Conservation (phyloP, 2,888 invertebrate genomes). For the Chaitophorus viminalis region DNA sequence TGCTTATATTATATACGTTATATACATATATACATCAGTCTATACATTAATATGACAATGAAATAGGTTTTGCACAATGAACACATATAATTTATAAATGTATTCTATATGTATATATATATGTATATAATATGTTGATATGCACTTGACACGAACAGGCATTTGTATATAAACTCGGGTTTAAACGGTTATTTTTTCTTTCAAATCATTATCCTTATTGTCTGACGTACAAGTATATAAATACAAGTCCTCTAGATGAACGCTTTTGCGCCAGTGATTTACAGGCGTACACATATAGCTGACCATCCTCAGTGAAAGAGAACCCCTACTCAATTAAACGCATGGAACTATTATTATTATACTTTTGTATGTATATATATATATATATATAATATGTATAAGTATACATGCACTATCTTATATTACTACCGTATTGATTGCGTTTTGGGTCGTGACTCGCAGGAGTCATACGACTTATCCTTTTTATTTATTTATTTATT, state of each 20-base stretch:
- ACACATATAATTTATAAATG: neutral
- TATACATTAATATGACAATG: neutral
- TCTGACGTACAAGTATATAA: neutral
- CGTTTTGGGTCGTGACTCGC: slow-evolving; percentile 47
- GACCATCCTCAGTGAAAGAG: slow-evolving; percentile 15
- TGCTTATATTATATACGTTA: no score
- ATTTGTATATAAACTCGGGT: neutral
- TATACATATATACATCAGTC: neutral
- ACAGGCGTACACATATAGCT: neutral
- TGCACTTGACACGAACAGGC: neutral
- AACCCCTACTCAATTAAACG: neutral
- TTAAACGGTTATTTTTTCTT: slow-evolving; percentile 5
- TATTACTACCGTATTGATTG: neutral
- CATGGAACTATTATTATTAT: neutral
- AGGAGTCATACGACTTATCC: neutral
- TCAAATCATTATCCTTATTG: neutral
- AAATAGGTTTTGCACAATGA: neutral
- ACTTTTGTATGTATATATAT: neutral
- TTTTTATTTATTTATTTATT: slow-evolving; percentile 8
- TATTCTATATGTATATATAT: no score
- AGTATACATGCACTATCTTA: neutral
- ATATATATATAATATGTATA: neutral
- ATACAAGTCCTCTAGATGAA: neutral
- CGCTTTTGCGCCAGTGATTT: neutral
- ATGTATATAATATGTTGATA: no score